phyloP scores from a whole-genome alignment of 1,140 invertebrate genomes.

The Saccostrea glomerata region DNA sequence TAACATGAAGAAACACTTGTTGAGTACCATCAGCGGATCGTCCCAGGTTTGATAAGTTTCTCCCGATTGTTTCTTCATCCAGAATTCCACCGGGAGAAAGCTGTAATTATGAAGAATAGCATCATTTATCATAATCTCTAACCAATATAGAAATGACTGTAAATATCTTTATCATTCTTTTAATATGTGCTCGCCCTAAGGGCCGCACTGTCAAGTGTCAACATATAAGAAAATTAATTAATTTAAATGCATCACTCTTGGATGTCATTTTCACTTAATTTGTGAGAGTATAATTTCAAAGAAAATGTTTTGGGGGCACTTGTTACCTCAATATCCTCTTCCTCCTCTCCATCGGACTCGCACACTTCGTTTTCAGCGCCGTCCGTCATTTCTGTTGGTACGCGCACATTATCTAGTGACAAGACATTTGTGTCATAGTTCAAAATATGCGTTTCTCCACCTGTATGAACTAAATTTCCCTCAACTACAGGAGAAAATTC shows the following conservation, averaged over 20 bases:
- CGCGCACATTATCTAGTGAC: constrained; percentile 63
- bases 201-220: no score
- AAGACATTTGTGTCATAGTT: constrained; percentile 68
- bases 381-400: constrained; percentile 51
- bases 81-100: constrained; percentile 75
- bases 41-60: constrained; percentile 76
- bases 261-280: neutral
- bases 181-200: no score
- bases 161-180: no score
- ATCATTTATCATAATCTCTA: neutral
- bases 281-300: neutral
- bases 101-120: constrained; percentile 55
- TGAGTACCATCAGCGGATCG: constrained; percentile 75
- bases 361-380: constrained; percentile 41
- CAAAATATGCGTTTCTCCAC: constrained; percentile 64
- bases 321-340: constrained; percentile 65
- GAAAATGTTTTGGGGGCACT: neutral
- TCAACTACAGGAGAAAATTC: constrained; percentile 59
- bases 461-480: constrained; percentile 64
- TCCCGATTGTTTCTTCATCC: constrained; percentile 76
- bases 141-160: no score
- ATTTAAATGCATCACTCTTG: no score
- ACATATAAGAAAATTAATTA: no score
- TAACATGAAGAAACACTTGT: constrained; percentile 76
- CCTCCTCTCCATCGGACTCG: constrained; percentile 57